Percentiles rank a stretch among this genome's conserved stretches.
phyloP scores from a whole-genome alignment of 2,888 invertebrate genomes.

The Theretra japonica region DNA sequence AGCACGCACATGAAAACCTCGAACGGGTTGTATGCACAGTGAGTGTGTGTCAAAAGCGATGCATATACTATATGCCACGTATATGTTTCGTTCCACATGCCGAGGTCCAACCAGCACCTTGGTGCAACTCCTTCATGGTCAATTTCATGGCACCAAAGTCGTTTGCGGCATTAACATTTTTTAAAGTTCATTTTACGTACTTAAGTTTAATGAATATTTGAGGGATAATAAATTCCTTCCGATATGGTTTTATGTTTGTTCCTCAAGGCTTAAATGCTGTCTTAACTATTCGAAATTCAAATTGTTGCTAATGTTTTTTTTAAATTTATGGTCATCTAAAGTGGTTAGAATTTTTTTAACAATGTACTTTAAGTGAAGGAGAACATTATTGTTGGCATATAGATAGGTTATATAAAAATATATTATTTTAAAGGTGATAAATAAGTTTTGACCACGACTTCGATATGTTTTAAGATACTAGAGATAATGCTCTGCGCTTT shows the following conservation, averaged over 20 bases:
- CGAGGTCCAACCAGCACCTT: constrained; percentile 61
- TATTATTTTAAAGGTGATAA: too few relatives aligned
- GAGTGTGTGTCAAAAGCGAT: constrained; percentile 40
- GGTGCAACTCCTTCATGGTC: constrained; percentile 60
- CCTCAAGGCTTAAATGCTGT: constrained; percentile 21
- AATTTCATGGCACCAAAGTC: constrained; percentile 64
- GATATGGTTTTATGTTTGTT: not conserved
- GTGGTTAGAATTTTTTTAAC: too few relatives aligned
- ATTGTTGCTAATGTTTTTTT: too few relatives aligned
- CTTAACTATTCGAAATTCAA: not conserved
- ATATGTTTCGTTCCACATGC: constrained; percentile 26
- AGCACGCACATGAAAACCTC: constrained; percentile 35
- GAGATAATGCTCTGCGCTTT: too few relatives aligned
- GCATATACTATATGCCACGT: constrained; percentile 26
- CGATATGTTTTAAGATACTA: too few relatives aligned
- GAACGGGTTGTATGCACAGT: constrained; percentile 35
- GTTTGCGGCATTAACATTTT: constrained; percentile 41
- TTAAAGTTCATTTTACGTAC: constrained; percentile 28
- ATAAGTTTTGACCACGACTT: too few relatives aligned
- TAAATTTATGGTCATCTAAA: too few relatives aligned
- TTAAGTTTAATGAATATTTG: constrained; percentile 31
- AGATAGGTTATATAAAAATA: too few relatives aligned
- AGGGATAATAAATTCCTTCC: constrained; percentile 1
- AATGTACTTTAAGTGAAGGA: too few relatives aligned
- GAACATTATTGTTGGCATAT: too few relatives aligned